Conservation (phyloP, 2,113 vertebrate genomes). For the Corythornis cristatus region DNA sequence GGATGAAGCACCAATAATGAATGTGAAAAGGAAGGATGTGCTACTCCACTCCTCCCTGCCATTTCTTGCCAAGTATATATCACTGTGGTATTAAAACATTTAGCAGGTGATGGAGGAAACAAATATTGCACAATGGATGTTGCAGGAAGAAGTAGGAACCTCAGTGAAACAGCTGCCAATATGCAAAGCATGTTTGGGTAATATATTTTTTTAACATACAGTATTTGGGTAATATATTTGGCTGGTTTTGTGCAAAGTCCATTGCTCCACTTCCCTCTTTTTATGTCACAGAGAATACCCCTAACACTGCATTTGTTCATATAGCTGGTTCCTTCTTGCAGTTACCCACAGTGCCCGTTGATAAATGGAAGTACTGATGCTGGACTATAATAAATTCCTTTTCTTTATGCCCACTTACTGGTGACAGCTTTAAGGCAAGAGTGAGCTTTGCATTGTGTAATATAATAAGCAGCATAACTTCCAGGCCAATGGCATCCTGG, state of each 20-base stretch:
- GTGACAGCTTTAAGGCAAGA: neutral
- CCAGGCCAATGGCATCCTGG: too few relatives aligned
- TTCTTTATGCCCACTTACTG: neutral
- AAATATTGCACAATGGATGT: neutral
- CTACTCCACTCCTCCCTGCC: neutral
- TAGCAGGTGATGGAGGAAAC: neutral
- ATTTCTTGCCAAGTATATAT: neutral
- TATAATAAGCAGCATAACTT: neutral
- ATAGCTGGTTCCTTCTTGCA: neutral
- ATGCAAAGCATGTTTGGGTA: neutral
- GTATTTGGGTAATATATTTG: neutral
- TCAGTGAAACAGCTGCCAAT: neutral
- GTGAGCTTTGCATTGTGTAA: neutral
- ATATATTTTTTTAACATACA: neutral
- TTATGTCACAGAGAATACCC: neutral
- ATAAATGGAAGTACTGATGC: neutral
- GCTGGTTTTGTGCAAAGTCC: neutral
- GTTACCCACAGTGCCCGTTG: neutral
- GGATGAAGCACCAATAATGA: neutral
- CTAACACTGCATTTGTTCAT: accelerated
- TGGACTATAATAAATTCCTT: neutral
- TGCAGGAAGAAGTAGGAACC: neutral
- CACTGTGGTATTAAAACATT: neutral
- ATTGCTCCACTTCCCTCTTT: neutral
- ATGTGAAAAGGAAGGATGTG: neutral